These are phyloP conservation scores for Muscicapa adusta DNA, from an alignment of 2,113 vertebrate species.

Conservation along the genomic window DNA sequence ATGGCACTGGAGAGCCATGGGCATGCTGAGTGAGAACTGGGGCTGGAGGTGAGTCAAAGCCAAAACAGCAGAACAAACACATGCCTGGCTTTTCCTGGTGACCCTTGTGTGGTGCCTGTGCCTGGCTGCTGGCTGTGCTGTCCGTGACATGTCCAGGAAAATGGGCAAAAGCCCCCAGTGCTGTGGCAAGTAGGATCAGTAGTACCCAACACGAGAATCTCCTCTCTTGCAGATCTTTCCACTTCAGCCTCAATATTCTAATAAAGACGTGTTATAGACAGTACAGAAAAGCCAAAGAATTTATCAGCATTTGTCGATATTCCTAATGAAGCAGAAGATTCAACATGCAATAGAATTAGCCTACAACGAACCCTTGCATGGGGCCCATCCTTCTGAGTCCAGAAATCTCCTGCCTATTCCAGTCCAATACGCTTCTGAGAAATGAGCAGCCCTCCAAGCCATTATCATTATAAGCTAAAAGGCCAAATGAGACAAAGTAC, in stretches of 20 bases:
- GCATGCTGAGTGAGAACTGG: rapidly evolving
- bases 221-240: background rate
- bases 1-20: background rate
- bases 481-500: constrained; percentile 55
- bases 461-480: constrained; percentile 48
- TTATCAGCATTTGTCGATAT: constrained; percentile 73
- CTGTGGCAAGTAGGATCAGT: background rate
- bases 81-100: rapidly evolving
- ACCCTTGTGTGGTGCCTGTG: rapidly evolving
- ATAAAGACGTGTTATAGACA: constrained; percentile 1
- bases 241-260: background rate
- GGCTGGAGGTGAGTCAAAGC: background rate
- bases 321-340: constrained; percentile 73
- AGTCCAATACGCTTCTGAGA: constrained; percentile 52
- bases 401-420: constrained; percentile 47
- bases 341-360: constrained; percentile 68
- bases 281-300: constrained; percentile 59
- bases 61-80: background rate
- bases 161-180: rapidly evolving
- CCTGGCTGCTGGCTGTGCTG: background rate
- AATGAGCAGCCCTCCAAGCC: constrained; percentile 17
- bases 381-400: constrained; percentile 21
- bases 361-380: constrained; percentile 35
- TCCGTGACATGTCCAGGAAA: background rate
- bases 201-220: background rate